A percentile compares a stretch with the other conserved stretches of the same genome.
Conservation (phyloP, 2,888 invertebrate genomes). For the Chrysolina americana region DNA sequence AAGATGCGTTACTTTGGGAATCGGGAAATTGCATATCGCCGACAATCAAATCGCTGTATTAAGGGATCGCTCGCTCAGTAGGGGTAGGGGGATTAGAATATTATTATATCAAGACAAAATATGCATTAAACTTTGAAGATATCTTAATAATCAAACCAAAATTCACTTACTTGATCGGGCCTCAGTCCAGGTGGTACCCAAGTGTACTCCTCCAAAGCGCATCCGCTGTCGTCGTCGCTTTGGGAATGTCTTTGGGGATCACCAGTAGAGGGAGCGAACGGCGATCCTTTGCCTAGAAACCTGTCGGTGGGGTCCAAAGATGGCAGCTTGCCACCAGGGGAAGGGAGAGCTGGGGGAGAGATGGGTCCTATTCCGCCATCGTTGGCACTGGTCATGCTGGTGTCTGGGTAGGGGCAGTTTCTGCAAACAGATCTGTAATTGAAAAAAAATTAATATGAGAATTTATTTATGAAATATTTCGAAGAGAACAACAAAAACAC, state of each 20-base stretch:
- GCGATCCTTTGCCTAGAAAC: conserved; percentile 75
- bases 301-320: conserved; percentile 71
- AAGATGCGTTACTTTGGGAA: too few relatives aligned
- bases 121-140: too few relatives aligned
- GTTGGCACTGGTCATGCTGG: conserved; percentile 64
- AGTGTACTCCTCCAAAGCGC: conserved; percentile 97
- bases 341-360: conserved; percentile 67
- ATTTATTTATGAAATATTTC: too few relatives aligned
- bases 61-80: too few relatives aligned
- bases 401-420: conserved; percentile 82
- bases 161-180: conserved; percentile 92
- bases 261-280: conserved; percentile 67
- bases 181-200: conserved; percentile 98
- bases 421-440: conserved; percentile 85
- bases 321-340: conserved; percentile 67
- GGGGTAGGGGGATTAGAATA: too few relatives aligned
- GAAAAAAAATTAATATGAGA: conserved; percentile 55
- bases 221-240: conserved; percentile 98
- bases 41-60: too few relatives aligned
- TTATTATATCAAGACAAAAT: too few relatives aligned
- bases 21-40: too few relatives aligned
- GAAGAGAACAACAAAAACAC: too few relatives aligned
- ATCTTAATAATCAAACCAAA: background rate
- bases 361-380: conserved; percentile 67
- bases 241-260: conserved; percentile 90